Evolutionary conservation across 2,113 vertebrate genomes (phyloP), one percentile per base, ranked within the genome.

Genomic region (Gnathonemus echidnorhynchus): DNA sequence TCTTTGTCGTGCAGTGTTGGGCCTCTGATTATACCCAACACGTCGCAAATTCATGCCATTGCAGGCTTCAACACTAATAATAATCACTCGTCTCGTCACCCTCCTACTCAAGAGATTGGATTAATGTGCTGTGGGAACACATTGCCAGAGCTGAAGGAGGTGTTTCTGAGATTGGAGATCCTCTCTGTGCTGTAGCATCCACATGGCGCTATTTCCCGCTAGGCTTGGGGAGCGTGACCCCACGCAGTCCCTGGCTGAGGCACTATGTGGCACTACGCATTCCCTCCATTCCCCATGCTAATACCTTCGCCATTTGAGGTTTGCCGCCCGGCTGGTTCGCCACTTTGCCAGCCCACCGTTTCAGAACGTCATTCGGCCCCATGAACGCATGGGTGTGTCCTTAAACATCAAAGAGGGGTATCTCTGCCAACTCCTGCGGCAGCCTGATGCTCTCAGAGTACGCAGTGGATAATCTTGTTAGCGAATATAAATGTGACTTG

Each of bases 31-130:
- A 6, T 80, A 42, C 45, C 46, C 46, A 52, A 50, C 62, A 50
- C 2, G 8, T 49, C 15, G 39, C 70, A 52, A 27, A 88, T 58
- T 88, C 87, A 90, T 74, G 84, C 90, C 77, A 62, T 88, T 91
- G 88, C 88, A 48, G 86, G 85, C 56, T 13, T 70, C 83, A 58
- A 90, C 58, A 0, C 17, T 62, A 85, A 91, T 70, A 91, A 90
- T 90, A 90, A 90, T 92, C 90, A 92, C 62, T 9, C 77, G 90
- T 49, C 39, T 77, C 66, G 89, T 89, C 52, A 90, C 10, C 90
- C 87, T 80, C 87, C 66, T 77, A 90, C 86, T 88, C 49, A 77
- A 19, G 56, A 77, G 39, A 90, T 42, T 53, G 62, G 48, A 90
- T 77, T 88, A 49, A 86, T 49, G n/a, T 80, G 56, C 83, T 17